A percentile compares a stretch with the other conserved stretches of the same genome.
These are phyloP conservation scores for Rhombomys opimus DNA, from an alignment of 2,113 vertebrate genomes.

Conservation along the genomic window DNA sequence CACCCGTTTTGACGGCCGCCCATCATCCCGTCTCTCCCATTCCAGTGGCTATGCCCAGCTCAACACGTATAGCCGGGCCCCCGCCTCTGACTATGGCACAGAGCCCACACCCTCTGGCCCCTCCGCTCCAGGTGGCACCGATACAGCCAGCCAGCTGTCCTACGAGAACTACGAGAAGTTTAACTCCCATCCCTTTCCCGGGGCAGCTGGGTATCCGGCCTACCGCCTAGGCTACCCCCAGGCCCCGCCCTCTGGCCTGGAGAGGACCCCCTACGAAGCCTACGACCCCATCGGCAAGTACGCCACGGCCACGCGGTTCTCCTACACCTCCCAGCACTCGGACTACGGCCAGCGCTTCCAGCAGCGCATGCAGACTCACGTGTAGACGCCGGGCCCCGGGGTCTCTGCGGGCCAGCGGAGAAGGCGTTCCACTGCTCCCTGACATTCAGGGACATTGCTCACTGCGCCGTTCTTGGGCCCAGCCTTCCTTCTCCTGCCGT, in stretches of 20 bases:
- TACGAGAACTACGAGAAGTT: slow-evolving; percentile 95
- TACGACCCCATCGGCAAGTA: slow-evolving; percentile 91
- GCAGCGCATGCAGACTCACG: slow-evolving; percentile 98
- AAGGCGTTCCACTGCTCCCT: slow-evolving; percentile 82
- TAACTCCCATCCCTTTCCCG: slow-evolving; percentile 87
- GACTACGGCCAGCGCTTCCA: slow-evolving; percentile 96
- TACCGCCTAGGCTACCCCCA: slow-evolving; percentile 93
- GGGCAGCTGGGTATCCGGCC: slow-evolving; percentile 86
- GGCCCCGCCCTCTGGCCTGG: slow-evolving; percentile 81
- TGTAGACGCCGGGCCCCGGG: slow-evolving; percentile 85
- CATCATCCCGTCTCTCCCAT: slow-evolving; percentile 93
- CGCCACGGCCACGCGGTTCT: slow-evolving; percentile 90
- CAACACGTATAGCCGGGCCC: slow-evolving; percentile 89
- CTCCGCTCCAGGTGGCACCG: slow-evolving; percentile 76
- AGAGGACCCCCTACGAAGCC: slow-evolving; percentile 85
- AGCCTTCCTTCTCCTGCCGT: slow-evolving; percentile 53
- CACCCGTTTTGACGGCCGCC: slow-evolving; percentile 92
- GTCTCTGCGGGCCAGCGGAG: slow-evolving; percentile 80
- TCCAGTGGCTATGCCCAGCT: slow-evolving; percentile 95
- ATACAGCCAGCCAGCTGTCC: slow-evolving; percentile 90
- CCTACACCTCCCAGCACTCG: slow-evolving; percentile 95
- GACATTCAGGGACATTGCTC: slow-evolving; percentile 87
- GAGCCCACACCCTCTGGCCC: slow-evolving; percentile 75
- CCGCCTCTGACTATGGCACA: slow-evolving; percentile 81
- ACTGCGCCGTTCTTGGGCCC: slow-evolving; percentile 17